Conservation (phyloP, 2,113 vertebrate genomes). For the Greenwoodochromis staneri region DNA sequence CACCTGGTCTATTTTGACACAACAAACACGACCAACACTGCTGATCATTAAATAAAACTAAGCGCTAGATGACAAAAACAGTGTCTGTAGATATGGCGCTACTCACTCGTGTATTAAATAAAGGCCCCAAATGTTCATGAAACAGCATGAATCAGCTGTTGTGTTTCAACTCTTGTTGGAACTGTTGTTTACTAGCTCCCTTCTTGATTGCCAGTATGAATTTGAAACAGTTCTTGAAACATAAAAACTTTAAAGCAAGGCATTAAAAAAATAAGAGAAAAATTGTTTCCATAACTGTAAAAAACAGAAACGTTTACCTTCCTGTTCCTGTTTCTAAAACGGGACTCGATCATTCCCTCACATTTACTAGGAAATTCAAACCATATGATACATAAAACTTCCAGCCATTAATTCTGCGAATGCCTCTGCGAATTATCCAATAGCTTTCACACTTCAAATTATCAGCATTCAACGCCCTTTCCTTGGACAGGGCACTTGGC, state of each 20-base stretch:
- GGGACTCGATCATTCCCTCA: constrained; percentile 22
- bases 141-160: not conserved
- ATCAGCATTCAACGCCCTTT: constrained; percentile 37
- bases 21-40: constrained; percentile 38
- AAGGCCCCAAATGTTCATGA: not conserved
- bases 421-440: constrained; percentile 44
- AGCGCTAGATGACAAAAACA: not conserved
- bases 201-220: not conserved
- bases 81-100: not conserved
- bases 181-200: not conserved
- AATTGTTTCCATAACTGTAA: not conserved
- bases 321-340: constrained; percentile 29
- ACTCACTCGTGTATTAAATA: not conserved
- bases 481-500: constrained; percentile 47
- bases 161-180: not conserved
- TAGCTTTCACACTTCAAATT: constrained; percentile 43
- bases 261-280: not conserved
- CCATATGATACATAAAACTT: constrained; percentile 51
- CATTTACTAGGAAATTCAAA: constrained; percentile 55
- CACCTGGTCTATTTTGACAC: constrained; percentile 59
- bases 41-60: not conserved
- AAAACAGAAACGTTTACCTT: not conserved
- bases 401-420: constrained; percentile 35
- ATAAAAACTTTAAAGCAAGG: not conserved
- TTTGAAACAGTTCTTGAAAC: not conserved